Evolutionary conservation across 2,888 invertebrate genomes (phyloP).

Genomic region (Globia sparganii): DNA sequence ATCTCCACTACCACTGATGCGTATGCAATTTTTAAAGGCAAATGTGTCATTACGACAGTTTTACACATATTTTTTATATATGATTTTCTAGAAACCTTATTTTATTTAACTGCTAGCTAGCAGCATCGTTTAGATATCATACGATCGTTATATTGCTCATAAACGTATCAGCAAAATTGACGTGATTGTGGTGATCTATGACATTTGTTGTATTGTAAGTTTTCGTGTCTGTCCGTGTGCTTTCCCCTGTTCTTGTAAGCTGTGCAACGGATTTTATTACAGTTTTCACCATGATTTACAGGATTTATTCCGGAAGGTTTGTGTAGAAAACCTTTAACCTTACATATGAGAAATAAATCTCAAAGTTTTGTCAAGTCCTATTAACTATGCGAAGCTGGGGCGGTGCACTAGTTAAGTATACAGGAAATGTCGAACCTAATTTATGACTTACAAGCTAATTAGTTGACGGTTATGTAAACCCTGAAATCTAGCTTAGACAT

Average conservation of each 20-base stretch:
- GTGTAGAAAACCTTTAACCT: neutral
- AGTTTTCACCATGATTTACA: neutral
- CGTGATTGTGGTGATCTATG: conserved; percentile 10
- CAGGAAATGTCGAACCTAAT: conserved; percentile 9
- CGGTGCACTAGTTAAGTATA: neutral
- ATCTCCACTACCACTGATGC: conserved; percentile 3
- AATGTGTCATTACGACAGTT: conserved; percentile 15
- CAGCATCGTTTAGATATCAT: neutral
- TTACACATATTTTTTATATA: neutral
- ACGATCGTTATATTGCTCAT: neutral
- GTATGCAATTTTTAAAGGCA: conserved; percentile 23
- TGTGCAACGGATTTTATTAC: neutral
- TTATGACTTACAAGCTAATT: neutral
- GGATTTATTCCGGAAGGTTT: neutral
- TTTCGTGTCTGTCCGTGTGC: neutral
- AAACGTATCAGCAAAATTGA: neutral
- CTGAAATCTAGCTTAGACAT: neutral
- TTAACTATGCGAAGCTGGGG: neutral
- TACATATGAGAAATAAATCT: neutral
- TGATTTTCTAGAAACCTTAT: neutral
- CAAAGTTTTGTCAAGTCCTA: neutral
- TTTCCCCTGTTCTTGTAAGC: neutral
- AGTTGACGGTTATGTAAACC: conserved; percentile 7
- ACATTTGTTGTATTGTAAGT: conserved; percentile 1
- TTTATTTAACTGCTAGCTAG: neutral